These are phyloP conservation scores for Amblyornis subalaris DNA, from an alignment of 2,113 vertebrate genomes.

Conservation along the genomic window DNA sequence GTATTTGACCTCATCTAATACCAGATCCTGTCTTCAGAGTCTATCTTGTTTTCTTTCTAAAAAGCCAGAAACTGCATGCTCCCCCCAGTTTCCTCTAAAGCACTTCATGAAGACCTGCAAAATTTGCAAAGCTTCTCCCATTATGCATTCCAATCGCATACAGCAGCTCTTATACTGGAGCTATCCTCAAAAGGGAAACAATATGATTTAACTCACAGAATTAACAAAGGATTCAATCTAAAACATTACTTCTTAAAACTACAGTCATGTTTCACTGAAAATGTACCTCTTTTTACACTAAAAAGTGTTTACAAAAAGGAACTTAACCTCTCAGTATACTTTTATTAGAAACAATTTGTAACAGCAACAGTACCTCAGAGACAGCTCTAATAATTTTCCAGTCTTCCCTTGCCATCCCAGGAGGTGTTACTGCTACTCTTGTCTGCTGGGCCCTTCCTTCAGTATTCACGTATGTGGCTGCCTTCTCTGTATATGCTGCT, in stretches of 20 bases:
- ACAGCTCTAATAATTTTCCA: constrained; percentile 95
- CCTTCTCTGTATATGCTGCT: constrained; percentile 95
- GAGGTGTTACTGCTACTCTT: constrained; percentile 87
- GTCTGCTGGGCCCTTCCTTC: constrained; percentile 95
- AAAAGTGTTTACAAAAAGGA: background rate
- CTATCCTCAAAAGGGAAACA: background rate
- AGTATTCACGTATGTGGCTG: constrained; percentile 91
- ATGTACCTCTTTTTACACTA: background rate
- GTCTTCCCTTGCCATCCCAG: constrained; percentile 93
- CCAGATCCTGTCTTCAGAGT: background rate
- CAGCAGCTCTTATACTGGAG: background rate
- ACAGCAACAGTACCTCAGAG: constrained; percentile 81
- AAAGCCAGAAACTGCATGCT: background rate
- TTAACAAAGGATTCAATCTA: background rate
- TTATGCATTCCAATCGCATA: background rate
- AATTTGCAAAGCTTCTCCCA: background rate
- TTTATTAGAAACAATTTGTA: background rate
- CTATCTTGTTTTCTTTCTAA: background rate
- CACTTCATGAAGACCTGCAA: background rate
- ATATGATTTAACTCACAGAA: background rate
- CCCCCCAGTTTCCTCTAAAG: background rate
- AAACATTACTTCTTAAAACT: background rate
- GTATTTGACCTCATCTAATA: background rate
- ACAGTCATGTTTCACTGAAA: background rate
- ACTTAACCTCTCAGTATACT: background rate